phyloP scores from a whole-genome alignment of 2,888 invertebrate genomes.

The Sesia bembeciformis region DNA sequence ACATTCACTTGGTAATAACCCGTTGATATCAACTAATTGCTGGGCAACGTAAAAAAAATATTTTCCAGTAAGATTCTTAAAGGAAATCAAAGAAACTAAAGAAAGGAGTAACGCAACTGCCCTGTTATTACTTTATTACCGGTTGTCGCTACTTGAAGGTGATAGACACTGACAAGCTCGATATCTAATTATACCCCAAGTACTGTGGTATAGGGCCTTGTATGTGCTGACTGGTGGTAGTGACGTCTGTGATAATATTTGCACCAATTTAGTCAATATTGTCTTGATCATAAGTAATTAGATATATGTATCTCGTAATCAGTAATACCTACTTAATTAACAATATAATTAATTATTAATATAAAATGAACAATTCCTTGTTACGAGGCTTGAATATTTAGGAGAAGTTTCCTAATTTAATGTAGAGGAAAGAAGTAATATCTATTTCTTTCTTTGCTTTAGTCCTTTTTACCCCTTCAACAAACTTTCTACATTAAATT shows the following conservation, averaged over 20 bases:
- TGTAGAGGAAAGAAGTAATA: no score
- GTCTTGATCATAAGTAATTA: neutral
- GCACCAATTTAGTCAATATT: neutral
- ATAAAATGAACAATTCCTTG: no score
- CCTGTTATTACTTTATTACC: slow-evolving; percentile 62
- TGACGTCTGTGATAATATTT: neutral
- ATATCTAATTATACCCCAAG: slow-evolving; percentile 6
- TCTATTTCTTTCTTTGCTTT: no score
- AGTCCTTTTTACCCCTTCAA: no score
- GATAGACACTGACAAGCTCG: slow-evolving; percentile 44
- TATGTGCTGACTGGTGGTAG: neutral
- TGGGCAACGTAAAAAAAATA: slow-evolving; percentile 34
- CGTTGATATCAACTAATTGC: slow-evolving; percentile 43
- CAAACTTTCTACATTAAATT: no score
- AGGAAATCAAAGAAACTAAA: slow-evolving; percentile 64
- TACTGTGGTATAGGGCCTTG: neutral
- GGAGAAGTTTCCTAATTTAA: no score
- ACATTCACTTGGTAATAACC: slow-evolving; percentile 21
- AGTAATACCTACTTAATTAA: no score
- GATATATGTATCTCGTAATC: no score
- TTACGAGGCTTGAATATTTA: no score
- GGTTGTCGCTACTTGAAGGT: slow-evolving; percentile 35
- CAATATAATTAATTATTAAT: no score
- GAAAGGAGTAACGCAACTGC: slow-evolving; percentile 42
- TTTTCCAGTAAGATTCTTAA: slow-evolving; percentile 19